Conservation (phyloP, 1,140 invertebrate genomes). For the Cephus cinctus region DNA sequence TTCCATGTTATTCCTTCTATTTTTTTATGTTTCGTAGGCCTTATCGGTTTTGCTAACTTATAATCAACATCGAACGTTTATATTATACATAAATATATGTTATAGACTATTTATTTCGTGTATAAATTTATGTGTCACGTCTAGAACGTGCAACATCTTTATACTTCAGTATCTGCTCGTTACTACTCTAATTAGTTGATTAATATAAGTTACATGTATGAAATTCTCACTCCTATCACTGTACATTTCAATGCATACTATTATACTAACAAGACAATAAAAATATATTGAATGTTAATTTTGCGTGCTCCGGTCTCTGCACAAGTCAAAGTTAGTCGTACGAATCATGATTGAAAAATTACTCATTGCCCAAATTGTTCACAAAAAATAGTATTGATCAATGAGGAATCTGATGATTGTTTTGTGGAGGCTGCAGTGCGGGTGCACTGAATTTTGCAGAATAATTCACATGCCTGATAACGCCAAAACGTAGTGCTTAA, state of each 20-base stretch:
- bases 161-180: background rate
- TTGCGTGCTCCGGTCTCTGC: too few relatives aligned
- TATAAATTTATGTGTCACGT: background rate
- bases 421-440: too few relatives aligned
- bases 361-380: too few relatives aligned
- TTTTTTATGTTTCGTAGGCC: background rate
- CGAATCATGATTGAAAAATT: too few relatives aligned
- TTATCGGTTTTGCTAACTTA: background rate
- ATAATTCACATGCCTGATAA: too few relatives aligned
- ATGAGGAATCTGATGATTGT: too few relatives aligned
- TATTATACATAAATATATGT: background rate
- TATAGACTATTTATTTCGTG: background rate
- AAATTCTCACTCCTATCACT: constrained; percentile 8
- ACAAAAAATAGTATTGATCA: too few relatives aligned
- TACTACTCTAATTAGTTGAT: background rate
- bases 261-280: constrained; percentile 12
- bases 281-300: constrained; percentile 7
- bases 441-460: too few relatives aligned
- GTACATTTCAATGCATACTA: constrained; percentile 3
- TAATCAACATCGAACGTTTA: background rate
- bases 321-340: too few relatives aligned
- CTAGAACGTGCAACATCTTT: too few relatives aligned
- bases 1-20: too few relatives aligned
- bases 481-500: too few relatives aligned
- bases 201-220: background rate